Percentiles rank a stretch among this genome's conserved stretches.
Evolutionary conservation across 2,113 vertebrate genomes (phyloP).

Genomic region (Caracal caracal): DNA sequence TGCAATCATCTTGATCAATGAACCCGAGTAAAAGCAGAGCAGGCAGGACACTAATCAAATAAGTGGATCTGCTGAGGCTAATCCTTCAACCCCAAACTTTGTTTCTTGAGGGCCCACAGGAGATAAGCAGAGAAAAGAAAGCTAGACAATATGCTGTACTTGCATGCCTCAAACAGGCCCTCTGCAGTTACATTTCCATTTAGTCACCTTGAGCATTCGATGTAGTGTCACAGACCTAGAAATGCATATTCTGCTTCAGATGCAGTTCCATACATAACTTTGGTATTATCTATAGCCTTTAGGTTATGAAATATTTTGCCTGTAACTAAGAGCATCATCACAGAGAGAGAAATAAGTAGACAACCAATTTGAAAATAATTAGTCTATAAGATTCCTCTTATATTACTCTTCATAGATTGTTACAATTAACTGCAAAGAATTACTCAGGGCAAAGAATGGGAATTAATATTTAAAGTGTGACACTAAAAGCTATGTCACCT

Average conservation of each 20-base stretch:
- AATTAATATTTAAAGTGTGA: not conserved
- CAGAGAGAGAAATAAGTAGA: not conserved
- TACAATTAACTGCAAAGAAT: constrained; percentile 28
- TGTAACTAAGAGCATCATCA: not conserved
- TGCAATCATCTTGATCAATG: constrained; percentile 82
- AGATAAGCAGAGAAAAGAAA: constrained; percentile 49
- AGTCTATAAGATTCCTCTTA: not conserved
- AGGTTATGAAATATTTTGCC: not conserved
- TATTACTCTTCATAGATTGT: not conserved
- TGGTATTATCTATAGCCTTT: not conserved
- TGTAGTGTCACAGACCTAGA: not conserved
- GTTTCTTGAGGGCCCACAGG: constrained; percentile 59
- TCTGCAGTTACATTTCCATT: not conserved
- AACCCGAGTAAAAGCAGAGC: constrained; percentile 70
- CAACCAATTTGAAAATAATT: constrained; percentile 25
- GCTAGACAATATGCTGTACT: constrained; percentile 4
- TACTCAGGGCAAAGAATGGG: not conserved
- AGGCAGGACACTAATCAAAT: constrained; percentile 79
- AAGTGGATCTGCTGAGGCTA: constrained; percentile 78
- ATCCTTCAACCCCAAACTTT: constrained; percentile 75
- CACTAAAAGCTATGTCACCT: not conserved
- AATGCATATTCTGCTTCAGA: constrained; percentile 9
- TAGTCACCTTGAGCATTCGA: constrained; percentile 40
- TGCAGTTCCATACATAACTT: not conserved
- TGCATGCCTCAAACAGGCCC: not conserved